phyloP scores from a whole-genome alignment of 2,888 invertebrate species.

The Caenorhabditis sp. region DNA sequence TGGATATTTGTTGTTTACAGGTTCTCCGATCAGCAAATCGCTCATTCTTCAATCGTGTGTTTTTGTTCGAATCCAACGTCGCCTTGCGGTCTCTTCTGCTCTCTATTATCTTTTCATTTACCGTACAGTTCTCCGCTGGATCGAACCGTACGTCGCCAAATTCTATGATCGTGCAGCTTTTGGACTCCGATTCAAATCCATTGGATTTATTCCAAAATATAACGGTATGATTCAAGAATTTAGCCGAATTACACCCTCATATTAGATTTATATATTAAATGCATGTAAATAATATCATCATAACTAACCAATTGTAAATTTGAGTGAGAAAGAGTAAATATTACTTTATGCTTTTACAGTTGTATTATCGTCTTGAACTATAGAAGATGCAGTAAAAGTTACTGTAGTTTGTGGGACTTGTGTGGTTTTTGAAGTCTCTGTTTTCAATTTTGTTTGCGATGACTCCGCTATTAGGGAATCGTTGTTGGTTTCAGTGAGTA shows the following conservation, averaged over 20 bases:
- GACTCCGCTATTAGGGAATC: too few species aligned
- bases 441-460: too few species aligned
- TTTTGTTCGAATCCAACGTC: conserved; percentile 66
- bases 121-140: conserved; percentile 61
- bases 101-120: conserved; percentile 64
- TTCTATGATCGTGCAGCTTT: conserved; percentile 47
- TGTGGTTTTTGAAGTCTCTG: neutral
- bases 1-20: conserved; percentile 10
- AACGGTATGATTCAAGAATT: conserved; percentile 55
- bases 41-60: conserved; percentile 61
- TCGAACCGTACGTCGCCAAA: conserved; percentile 59
- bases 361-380: neutral
- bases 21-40: conserved; percentile 49
- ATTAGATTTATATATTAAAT: conserved; percentile 12
- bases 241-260: conserved; percentile 42
- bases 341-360: neutral
- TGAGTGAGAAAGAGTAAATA: neutral
- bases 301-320: neutral
- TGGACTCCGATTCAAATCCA: conserved; percentile 53
- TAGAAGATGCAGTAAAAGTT: neutral
- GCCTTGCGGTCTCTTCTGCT: conserved; percentile 54
- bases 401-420: neutral
- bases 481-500: too few species aligned
- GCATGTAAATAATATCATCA: neutral
- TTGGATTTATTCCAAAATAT: conserved; percentile 64